Evolutionary conservation across 2,113 vertebrate genomes (phyloP).

Genomic region (Apodemus speciosus): DNA sequence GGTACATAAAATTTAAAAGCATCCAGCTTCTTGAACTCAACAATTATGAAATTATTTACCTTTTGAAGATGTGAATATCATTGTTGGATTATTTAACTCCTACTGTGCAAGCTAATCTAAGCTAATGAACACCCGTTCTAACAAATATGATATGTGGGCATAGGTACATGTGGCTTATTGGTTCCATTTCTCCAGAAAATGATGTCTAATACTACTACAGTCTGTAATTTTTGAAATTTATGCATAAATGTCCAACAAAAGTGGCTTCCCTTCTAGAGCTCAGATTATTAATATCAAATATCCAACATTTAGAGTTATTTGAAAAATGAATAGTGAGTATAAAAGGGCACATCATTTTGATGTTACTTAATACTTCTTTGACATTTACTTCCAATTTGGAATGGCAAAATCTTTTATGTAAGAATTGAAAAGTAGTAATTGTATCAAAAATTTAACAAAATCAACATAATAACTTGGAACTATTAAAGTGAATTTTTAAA

Average conservation of each 20-base stretch:
- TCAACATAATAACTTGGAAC: slow-evolving; percentile 42
- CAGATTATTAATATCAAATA: slow-evolving; percentile 40
- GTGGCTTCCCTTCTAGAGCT: slow-evolving; percentile 18
- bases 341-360: slow-evolving; percentile 14
- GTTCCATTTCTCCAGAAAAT: background rate
- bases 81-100: background rate
- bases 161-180: background rate
- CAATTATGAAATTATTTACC: background rate
- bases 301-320: slow-evolving; percentile 46
- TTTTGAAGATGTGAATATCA: background rate
- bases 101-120: background rate
- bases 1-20: background rate
- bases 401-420: slow-evolving; percentile 46
- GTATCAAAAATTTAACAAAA: slow-evolving; percentile 40
- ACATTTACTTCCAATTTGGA: slow-evolving; percentile 49
- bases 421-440: slow-evolving; percentile 55
- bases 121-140: background rate
- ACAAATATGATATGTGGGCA: background rate
- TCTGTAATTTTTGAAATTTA: slow-evolving; percentile 35
- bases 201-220: background rate
- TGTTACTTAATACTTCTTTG: slow-evolving; percentile 58
- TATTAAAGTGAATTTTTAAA: slow-evolving; percentile 1
- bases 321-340: slow-evolving; percentile 35
- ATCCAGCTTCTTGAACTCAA: background rate
- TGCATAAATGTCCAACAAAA: slow-evolving; percentile 21